These are phyloP conservation scores for Clarias platycephalus DNA, from an alignment of 2,797 vertebrate species.

Conservation along the genomic window DNA sequence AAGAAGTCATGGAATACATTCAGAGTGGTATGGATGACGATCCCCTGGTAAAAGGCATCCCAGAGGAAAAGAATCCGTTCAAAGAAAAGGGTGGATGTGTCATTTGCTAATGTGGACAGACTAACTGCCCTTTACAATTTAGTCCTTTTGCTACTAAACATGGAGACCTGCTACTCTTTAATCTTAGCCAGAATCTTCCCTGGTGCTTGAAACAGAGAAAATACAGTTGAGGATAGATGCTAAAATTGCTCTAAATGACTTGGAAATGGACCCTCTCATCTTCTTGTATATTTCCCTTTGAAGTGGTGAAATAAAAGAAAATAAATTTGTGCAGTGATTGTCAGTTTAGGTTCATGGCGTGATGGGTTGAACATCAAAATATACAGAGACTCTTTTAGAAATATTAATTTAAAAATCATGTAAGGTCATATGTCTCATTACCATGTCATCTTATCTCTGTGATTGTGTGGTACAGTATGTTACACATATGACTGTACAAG, in stretches of 20 bases:
- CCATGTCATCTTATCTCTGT: not conserved
- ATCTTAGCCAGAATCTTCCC: conserved; percentile 58
- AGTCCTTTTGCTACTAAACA: conserved; percentile 57
- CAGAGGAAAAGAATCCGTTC: conserved; percentile 97
- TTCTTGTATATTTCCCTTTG: conserved; percentile 54
- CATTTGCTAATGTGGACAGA: conserved; percentile 79
- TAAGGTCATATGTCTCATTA: not conserved
- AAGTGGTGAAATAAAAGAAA: conserved; percentile 63
- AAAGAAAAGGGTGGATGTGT: conserved; percentile 97
- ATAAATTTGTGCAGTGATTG: conserved; percentile 51
- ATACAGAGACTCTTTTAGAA: not conserved
- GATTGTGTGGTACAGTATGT: not conserved
- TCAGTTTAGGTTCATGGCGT: conserved; percentile 46
- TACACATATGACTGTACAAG: not conserved
- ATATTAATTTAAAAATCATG: conserved; percentile 2
- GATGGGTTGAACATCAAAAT: not conserved
- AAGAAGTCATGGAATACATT: conserved; percentile 94
- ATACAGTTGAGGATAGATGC: conserved; percentile 55
- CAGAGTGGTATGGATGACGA: conserved; percentile 87
- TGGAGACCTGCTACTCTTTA: conserved; percentile 59
- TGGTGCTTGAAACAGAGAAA: conserved; percentile 59
- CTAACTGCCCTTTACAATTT: conserved; percentile 62
- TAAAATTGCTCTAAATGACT: conserved; percentile 51
- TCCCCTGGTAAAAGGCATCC: conserved; percentile 89
- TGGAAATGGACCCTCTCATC: conserved; percentile 49